These are phyloP conservation scores for Lepidochrysops patricia DNA, from an alignment of 2,888 invertebrate species.

Conservation along the genomic window DNA sequence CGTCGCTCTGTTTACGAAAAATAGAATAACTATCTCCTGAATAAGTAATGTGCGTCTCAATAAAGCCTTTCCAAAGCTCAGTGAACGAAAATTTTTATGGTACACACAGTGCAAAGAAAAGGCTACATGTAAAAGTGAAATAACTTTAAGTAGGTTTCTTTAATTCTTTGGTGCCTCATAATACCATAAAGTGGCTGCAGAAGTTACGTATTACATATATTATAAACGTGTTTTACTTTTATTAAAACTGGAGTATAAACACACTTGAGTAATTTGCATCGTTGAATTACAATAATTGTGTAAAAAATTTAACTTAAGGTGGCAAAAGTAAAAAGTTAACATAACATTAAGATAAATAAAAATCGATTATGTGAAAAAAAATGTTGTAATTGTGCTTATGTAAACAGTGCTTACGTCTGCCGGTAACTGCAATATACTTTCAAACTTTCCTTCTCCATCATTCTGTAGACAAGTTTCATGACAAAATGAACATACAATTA, in stretches of 20 bases:
- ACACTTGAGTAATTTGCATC: background rate
- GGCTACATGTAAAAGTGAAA: background rate
- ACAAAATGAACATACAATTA: background rate
- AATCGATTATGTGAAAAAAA: background rate
- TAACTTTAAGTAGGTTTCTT: background rate
- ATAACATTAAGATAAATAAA: background rate
- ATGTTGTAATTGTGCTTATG: constrained; percentile 1
- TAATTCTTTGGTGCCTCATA: background rate
- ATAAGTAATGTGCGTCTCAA: background rate
- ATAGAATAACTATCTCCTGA: background rate
- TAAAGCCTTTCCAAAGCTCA: background rate
- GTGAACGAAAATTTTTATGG: background rate
- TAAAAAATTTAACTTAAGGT: background rate
- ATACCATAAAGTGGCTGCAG: background rate
- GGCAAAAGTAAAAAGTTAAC: background rate
- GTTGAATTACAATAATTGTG: background rate
- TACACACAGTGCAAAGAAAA: background rate
- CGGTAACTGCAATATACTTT: background rate
- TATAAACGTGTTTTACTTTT: background rate
- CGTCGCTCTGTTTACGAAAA: background rate
- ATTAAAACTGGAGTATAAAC: background rate
- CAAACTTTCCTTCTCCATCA: background rate
- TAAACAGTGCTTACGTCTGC: background rate
- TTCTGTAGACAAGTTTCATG: background rate
- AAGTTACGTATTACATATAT: background rate